Evolutionary conservation across 2,888 invertebrate genomes (phyloP).

Genomic region (Mechanitis mazaeus): DNA sequence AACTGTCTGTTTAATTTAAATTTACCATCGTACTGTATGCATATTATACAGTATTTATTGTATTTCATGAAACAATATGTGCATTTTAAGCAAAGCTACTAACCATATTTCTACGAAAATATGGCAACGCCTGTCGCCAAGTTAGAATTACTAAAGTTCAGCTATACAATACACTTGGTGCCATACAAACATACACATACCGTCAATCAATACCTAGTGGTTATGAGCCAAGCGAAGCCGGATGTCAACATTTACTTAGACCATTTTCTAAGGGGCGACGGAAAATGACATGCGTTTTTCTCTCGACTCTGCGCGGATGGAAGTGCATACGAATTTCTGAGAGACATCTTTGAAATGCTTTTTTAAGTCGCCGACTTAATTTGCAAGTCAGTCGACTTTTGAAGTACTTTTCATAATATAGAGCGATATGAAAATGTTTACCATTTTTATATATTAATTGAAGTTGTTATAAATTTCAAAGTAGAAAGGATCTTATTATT

Average conservation of each 20-base stretch:
- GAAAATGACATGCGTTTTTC: conserved; percentile 59
- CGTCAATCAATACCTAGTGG: conserved; percentile 21
- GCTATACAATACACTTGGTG: conserved; percentile 21
- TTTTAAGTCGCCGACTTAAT: conserved; percentile 27
- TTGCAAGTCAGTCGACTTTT: conserved; percentile 25
- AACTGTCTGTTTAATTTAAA: too few relatives aligned
- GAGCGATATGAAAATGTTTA: not conserved
- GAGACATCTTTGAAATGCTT: conserved; percentile 28
- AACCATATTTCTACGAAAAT: conserved; percentile 3
- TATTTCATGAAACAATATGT: not conserved
- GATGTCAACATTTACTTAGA: conserved; percentile 67
- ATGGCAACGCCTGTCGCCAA: conserved; percentile 14
- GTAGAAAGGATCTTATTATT: too few relatives aligned
- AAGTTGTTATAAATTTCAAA: too few relatives aligned
- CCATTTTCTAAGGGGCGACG: conserved; percentile 54
- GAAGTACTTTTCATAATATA: conserved; percentile 14
- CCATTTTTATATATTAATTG: not conserved
- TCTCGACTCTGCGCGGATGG: conserved; percentile 46
- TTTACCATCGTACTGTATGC: too few relatives aligned
- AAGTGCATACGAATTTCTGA: conserved; percentile 46
- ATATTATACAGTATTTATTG: too few relatives aligned
- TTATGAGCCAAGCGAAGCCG: conserved; percentile 41
- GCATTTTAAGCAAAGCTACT: not conserved
- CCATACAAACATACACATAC: conserved; percentile 8
- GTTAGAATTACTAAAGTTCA: conserved; percentile 20